Base-by-base conservation (phyloP, 2,888 invertebrate genomes). In the Hoplodrina ambigua region DNA sequence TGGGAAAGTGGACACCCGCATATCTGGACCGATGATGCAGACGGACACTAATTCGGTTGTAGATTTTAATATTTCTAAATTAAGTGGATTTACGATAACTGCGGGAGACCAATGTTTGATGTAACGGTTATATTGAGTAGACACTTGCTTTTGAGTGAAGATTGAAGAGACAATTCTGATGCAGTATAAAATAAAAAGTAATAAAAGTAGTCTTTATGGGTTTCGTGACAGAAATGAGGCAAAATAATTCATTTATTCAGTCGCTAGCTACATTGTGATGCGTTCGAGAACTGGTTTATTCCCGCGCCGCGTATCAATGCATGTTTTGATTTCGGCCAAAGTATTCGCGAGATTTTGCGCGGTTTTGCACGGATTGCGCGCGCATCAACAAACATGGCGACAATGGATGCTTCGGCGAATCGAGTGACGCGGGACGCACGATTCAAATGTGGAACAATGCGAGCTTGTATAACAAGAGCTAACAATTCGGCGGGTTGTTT, bases 381-480 rank as follows among this genome's bases (percentile, higher is more conserved):
- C 87, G 83, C 87, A 88, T 90, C 93, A 96, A 95, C 95, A 95
- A 95, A 94, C 93, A 94, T 70, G 74, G 88, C 92, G 90, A 96
- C 95, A 96, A 95, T 96, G 94, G 94, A 88, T 86, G 89, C 90
- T 95, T 94, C 94, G 89, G 78, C 88, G 95, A 94, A 95, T 84
- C 89, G 89, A 83, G 89, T 92, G 94, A 94, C 94, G 93, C 88
- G 89, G 88, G 88, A 87, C 86, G 84, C 79, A 84, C 85, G 85
- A 91, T 91, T 88, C 94, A 92, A 92, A 94, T 93, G 93, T 93
- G 90, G 93, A 94, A 96, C 95, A 96, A 95, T 95, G 93, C 86
- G 83, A 80, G 89, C 90, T 92, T 94, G 94, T 93, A 93, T 92
- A 95, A 94, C 92, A 91, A 90, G 88, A 87, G 83, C 78, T 87